phyloP scores from a whole-genome alignment of 2,113 vertebrate genomes.

The Chaetorhynchus papuensis region DNA sequence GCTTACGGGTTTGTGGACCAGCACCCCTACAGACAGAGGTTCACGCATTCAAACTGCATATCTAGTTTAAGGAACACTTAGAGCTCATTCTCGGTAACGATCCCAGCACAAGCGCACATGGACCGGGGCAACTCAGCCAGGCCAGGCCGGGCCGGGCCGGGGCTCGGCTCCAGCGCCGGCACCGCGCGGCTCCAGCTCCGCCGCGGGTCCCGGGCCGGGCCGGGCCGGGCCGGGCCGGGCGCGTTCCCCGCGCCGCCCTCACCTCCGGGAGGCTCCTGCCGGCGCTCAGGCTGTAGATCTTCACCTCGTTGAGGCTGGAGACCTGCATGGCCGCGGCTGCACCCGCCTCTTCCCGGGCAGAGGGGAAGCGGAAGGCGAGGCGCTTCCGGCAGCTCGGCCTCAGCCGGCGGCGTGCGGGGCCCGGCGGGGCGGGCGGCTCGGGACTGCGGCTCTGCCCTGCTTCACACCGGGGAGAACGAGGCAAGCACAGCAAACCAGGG shows the following conservation, averaged over 20 bases:
- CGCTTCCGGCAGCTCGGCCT: neutral
- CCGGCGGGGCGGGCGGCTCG: accelerated
- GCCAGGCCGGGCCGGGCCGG: neutral
- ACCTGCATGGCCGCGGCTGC: conserved; percentile 81
- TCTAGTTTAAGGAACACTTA: accelerated
- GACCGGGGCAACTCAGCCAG: neutral
- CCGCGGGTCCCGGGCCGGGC: neutral
- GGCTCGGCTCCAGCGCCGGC: neutral
- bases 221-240: no score
- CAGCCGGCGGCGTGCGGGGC: accelerated
- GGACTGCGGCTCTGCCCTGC: accelerated
- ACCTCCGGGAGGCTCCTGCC: conserved; percentile 97
- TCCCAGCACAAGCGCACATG: neutral
- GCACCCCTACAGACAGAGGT: accelerated
- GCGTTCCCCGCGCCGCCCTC: neutral
- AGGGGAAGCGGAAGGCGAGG: neutral
- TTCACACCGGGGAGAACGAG: no score
- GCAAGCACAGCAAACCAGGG: accelerated
- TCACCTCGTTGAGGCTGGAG: conserved; percentile 92
- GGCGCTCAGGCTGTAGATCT: conserved; percentile 95
- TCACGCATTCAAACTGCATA: accelerated
- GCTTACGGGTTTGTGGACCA: no score
- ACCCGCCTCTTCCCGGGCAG: neutral
- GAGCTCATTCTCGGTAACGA: accelerated
- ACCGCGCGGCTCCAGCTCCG: neutral